Conservation (phyloP, 2,888 invertebrate species). For the Stegophylla sp. region DNA sequence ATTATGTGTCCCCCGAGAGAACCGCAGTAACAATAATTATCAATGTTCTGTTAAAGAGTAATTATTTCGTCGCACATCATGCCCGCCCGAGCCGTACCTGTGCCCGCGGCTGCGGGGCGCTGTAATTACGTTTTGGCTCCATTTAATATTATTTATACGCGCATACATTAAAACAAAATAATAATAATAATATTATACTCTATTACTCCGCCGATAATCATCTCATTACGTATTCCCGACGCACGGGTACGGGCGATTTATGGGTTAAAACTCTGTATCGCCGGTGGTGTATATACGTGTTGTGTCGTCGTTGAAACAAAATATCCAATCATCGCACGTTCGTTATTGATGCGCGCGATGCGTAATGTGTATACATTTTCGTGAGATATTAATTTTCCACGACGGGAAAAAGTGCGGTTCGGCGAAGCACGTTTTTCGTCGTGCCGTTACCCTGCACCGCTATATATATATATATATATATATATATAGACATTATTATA, state of each 20-base stretch:
- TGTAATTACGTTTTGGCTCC: neutral
- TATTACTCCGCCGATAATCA: neutral
- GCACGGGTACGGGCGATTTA: constrained; percentile 23
- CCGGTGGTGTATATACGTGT: too few species aligned
- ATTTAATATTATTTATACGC: constrained; percentile 9
- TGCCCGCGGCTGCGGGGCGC: neutral
- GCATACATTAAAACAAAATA: neutral
- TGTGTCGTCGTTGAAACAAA: neutral
- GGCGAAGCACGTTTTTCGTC: neutral
- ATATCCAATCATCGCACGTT: constrained; percentile 11
- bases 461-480: neutral
- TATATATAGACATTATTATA: too few species aligned
- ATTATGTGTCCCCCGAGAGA: neutral
- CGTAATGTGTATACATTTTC: neutral
- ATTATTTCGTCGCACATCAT: constrained; percentile 24
- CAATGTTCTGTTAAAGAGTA: neutral
- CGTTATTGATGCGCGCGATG: neutral
- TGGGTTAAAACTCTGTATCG: neutral
- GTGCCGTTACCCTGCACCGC: neutral
- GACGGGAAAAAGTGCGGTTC: neutral
- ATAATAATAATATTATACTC: neutral
- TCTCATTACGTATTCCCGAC: constrained; percentile 22
- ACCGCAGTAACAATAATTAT: neutral
- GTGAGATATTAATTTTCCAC: neutral
- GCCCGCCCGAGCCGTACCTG: too few species aligned